Percentiles rank a stretch among this genome's conserved stretches.
Conservation (phyloP, 92 coral and sea anemone genomes). For the Umimayanthus chanpuru region DNA sequence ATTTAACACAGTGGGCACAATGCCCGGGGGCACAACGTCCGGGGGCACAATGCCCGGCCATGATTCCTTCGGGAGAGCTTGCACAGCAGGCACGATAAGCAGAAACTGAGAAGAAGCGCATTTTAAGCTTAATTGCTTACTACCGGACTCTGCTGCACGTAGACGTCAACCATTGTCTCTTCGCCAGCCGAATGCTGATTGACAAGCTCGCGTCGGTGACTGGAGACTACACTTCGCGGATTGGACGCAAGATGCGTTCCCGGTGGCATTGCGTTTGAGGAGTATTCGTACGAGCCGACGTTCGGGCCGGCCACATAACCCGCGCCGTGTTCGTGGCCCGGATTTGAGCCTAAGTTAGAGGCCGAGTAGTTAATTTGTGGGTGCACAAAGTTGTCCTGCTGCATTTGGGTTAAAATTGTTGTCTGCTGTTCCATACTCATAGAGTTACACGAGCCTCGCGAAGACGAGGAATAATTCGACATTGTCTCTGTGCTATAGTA, state of each 20-base stretch:
- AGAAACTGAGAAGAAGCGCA: neutral
- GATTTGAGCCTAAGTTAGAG: constrained; percentile 62
- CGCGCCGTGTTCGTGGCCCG: constrained; percentile 68
- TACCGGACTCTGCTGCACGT: constrained; percentile 98
- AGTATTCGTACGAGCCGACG: constrained; percentile 55
- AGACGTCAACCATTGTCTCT: constrained; percentile 98
- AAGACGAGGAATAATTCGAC: constrained; percentile 87
- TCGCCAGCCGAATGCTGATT: constrained; percentile 90
- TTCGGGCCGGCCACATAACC: constrained; percentile 52
- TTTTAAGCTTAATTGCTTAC: constrained; percentile 76
- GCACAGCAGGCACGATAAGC: neutral
- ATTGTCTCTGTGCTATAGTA: constrained; percentile 87
- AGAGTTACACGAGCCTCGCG: constrained; percentile 73
- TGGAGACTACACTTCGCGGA: constrained; percentile 71
- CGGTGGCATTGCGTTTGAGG: constrained; percentile 49
- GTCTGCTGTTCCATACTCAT: constrained; percentile 77
- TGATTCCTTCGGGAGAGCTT: constrained; percentile 3
- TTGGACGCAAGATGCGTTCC: constrained; percentile 76
- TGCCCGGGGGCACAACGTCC: neutral
- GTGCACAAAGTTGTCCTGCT: constrained; percentile 37
- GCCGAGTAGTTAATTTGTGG: constrained; percentile 69
- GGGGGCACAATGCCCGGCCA: constrained; percentile 15
- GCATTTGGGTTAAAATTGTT: constrained; percentile 46
- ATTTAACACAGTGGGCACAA: neutral
- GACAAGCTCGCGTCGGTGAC: constrained; percentile 80